phyloP scores from a whole-genome alignment of 2,888 invertebrate species.

The Alsophila aescularia region DNA sequence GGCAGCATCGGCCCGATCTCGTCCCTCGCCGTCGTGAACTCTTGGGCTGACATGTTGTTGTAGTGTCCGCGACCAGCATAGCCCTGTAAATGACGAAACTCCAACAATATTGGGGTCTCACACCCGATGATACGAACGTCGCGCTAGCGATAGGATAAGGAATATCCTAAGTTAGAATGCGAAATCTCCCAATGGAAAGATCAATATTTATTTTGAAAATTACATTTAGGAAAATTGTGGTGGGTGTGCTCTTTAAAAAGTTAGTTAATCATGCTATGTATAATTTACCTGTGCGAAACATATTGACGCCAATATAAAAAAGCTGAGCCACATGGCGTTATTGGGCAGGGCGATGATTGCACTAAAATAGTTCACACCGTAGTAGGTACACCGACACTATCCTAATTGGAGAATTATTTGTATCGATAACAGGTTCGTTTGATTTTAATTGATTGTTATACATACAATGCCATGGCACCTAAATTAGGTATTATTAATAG shows the following conservation, averaged over 20 bases:
- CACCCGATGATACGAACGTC: too few species aligned
- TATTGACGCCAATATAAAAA: neutral
- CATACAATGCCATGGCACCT: too few species aligned
- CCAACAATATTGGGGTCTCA: too few species aligned
- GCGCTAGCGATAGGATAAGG: too few species aligned
- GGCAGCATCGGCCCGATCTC: conserved; percentile 69
- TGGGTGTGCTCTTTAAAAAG: too few species aligned
- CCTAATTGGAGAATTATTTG: neutral
- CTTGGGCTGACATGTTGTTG: conserved; percentile 59
- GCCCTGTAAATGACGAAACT: conserved; percentile 6
- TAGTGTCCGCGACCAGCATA: conserved; percentile 41
- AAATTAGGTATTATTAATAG: too few species aligned
- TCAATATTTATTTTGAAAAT: too few species aligned
- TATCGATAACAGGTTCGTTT: neutral
- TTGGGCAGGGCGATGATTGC: neutral
- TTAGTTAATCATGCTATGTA: too few species aligned
- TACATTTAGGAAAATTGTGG: too few species aligned
- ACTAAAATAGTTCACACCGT: neutral
- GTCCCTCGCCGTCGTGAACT: conserved; percentile 65
- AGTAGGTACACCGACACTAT: neutral
- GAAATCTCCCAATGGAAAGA: too few species aligned
- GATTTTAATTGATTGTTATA: conserved; percentile 2
- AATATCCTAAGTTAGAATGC: too few species aligned
- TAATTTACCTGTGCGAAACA: conserved; percentile 3
- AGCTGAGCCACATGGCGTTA: neutral